Base-by-base conservation (phyloP, 2,888 invertebrate species). In the Amphimallon solstitiale region DNA sequence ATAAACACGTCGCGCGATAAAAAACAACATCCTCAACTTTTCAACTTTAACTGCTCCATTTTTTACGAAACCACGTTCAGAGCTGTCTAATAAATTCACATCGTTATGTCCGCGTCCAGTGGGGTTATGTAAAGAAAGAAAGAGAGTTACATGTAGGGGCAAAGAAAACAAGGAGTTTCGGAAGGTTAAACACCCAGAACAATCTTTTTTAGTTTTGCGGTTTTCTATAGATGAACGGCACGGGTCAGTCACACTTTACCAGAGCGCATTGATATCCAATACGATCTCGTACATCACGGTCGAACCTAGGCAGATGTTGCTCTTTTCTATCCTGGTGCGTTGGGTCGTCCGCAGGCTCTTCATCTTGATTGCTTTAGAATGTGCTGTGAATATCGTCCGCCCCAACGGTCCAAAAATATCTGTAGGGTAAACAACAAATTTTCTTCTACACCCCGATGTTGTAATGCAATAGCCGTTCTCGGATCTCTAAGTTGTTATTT, bases 171-270 rank as follows among this genome's bases (percentile, higher is more conserved):
- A 14, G 43, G 29, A 29, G 23, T 43, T 43, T 14, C 23, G 59
- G 46, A 61, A 54, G 73, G 74, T 75, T 76, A 76, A 77, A 76
- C 75, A 72, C 71, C 75, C 75, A 76, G 75, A 78, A 77, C 76
- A 75, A 75, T 77, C 76, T 75, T 74, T 76, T 75, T 76, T 75
- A 76, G 76, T 77, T 76, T 73, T 73, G 77, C 73, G 75, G 77
- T 76, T 76, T 76, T 75, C 68, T 70, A 69, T 65, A 73, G 75
- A 75, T 74, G 72, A 75, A 71, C 73, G 70, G 60, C 54, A 15
- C 34, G 59, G 62, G 48, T 63, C 49, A 49, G 61, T 40, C 61
- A 15, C 38, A 49, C 48, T 40, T 38, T 15, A 38, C 49, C 40
- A 51, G 48, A 23, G 38, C 51, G 17, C 51, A 23, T 40, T 43